phyloP scores from a whole-genome alignment of 2,888 invertebrate species.

The Agrotis ipsilon region DNA sequence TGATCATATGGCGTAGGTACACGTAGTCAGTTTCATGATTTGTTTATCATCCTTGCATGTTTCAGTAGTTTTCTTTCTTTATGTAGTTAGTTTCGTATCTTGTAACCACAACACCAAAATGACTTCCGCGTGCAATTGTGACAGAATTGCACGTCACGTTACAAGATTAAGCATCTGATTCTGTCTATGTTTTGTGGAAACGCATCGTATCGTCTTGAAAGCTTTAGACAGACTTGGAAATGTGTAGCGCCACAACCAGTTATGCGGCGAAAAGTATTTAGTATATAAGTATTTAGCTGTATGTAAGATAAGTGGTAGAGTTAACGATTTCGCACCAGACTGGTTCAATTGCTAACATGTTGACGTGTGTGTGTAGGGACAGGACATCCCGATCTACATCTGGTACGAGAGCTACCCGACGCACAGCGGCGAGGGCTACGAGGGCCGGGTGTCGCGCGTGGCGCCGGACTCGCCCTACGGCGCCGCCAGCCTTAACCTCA shows the following conservation, averaged over 20 bases:
- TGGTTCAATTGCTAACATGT: conserved; percentile 64
- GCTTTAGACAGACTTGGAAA: conserved; percentile 76
- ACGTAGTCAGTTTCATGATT: conserved; percentile 41
- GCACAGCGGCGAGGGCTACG: conserved; percentile 98
- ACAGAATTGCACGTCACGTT: conserved; percentile 59
- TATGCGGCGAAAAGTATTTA: conserved; percentile 67
- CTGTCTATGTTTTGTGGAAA: conserved; percentile 68
- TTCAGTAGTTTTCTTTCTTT: conserved; percentile 60
- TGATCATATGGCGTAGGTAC: conserved; percentile 33
- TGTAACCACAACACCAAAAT: conserved; percentile 64
- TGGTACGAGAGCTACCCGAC: conserved; percentile 99
- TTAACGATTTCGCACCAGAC: conserved; percentile 72
- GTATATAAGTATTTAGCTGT: conserved; percentile 62
- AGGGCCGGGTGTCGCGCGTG: conserved; percentile 97
- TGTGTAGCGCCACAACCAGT: conserved; percentile 68
- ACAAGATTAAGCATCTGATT: conserved; percentile 66
- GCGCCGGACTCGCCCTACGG: conserved; percentile 97
- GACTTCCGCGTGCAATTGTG: conserved; percentile 55
- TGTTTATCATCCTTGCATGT: conserved; percentile 70
- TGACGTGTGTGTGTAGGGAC: conserved; percentile 93
- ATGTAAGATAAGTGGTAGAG: conserved; percentile 64
- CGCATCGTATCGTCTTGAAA: conserved; percentile 66
- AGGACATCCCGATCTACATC: conserved; percentile 99
- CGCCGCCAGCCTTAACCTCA: conserved; percentile 98
- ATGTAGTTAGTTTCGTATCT: conserved; percentile 64